phyloP scores from a whole-genome alignment of 2,797 vertebrate genomes.

The Sarcophilus harrisii region DNA sequence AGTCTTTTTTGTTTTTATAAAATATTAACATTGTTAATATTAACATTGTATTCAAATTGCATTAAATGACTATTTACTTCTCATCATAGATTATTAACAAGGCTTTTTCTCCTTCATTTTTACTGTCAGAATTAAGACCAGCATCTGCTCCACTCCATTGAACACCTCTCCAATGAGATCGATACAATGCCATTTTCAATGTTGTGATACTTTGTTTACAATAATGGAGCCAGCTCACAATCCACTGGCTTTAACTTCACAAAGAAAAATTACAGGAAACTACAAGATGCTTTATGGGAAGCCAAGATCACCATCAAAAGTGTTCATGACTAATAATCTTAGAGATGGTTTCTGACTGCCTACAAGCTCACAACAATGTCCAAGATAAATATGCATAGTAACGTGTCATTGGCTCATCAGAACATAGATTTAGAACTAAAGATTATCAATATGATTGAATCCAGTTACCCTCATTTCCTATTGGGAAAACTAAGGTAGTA shows the following conservation, averaged over 20 bases:
- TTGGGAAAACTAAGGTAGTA: background rate
- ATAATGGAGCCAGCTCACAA: conserved; percentile 46
- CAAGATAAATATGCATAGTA: background rate
- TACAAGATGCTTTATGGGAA: conserved; percentile 51
- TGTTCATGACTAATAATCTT: background rate
- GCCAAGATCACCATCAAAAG: background rate
- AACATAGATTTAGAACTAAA: background rate
- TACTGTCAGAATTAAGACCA: background rate
- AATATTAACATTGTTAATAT: conserved; percentile 47
- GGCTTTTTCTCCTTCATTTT: conserved; percentile 13
- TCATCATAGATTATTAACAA: conserved; percentile 23
- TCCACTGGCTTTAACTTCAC: background rate
- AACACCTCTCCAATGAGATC: conserved; percentile 29
- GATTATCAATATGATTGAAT: background rate
- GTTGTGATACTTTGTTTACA: conserved; percentile 16
- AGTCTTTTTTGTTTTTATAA: conserved; percentile 25
- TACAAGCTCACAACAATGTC: background rate
- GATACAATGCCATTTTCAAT: conserved; percentile 25
- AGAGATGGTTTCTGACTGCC: background rate
- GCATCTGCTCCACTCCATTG: background rate
- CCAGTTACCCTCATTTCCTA: background rate
- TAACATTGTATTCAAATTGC: conserved; percentile 51
- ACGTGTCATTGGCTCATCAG: background rate
- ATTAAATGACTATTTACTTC: conserved; percentile 24
- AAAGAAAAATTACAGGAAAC: background rate